Conservation (phyloP, 2,113 vertebrate genomes). For the Chinchilla lanigera region DNA sequence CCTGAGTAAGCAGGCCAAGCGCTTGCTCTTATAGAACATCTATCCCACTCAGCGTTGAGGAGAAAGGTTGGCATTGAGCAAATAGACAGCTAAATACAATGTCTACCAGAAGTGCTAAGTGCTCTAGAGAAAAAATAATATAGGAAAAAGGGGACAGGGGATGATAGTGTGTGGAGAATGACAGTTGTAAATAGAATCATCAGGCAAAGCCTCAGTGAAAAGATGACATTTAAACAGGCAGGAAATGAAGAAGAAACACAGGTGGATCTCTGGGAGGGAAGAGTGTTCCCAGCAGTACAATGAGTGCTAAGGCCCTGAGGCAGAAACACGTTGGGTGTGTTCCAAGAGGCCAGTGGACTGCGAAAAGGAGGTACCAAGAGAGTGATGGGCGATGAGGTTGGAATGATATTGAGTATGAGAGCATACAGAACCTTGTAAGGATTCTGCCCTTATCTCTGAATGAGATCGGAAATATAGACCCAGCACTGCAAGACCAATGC, state of each 20-base stretch:
- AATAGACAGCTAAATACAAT: conserved; percentile 9
- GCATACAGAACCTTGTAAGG: not conserved
- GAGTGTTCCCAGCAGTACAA: not conserved
- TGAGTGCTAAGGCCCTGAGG: not conserved
- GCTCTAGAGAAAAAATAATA: not conserved
- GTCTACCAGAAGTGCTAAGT: not conserved
- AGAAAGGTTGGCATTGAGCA: not conserved
- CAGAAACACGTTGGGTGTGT: not conserved
- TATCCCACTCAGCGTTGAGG: not conserved
- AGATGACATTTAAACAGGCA: not conserved
- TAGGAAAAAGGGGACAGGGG: not conserved
- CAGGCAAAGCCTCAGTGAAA: not conserved
- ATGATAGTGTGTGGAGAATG: not conserved
- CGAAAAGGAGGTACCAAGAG: not conserved
- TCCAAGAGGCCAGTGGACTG: not conserved
- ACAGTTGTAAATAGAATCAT: not conserved
- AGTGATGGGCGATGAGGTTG: not conserved
- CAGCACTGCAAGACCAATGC: not conserved
- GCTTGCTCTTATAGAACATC: not conserved
- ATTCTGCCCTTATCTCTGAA: not conserved
- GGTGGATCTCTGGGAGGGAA: not conserved
- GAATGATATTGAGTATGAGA: not conserved
- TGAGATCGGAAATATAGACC: not conserved
- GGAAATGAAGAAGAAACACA: not conserved
- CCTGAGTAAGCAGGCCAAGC: not conserved